Percentiles rank a stretch among this genome's conserved stretches.
Conservation (phyloP, 2,888 invertebrate species). For the Xiphydria camelus region DNA sequence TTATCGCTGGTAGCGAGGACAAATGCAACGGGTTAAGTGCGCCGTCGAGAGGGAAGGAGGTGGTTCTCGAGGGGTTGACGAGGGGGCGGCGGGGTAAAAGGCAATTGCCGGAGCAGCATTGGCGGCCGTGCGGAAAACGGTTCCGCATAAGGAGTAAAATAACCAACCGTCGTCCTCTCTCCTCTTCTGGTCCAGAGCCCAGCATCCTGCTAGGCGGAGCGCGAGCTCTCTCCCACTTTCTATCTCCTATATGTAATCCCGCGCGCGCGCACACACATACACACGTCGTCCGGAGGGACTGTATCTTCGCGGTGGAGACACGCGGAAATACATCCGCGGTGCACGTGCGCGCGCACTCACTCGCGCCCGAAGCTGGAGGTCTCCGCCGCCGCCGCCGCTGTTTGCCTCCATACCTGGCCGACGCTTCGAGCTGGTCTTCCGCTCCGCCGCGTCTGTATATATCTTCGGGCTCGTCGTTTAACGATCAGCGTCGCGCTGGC, state of each 20-base stretch:
- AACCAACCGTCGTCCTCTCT: conserved; percentile 39
- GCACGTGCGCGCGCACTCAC: too few relatives aligned
- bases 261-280: conserved; percentile 10
- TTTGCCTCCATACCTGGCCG: too few relatives aligned
- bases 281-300: too few relatives aligned
- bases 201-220: conserved; percentile 28
- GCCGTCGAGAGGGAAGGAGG: background rate
- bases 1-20: too few relatives aligned
- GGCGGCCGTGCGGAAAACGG: too few relatives aligned
- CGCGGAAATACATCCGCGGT: too few relatives aligned
- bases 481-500: conserved; percentile 20
- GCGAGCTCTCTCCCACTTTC: conserved; percentile 14
- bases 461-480: conserved; percentile 12
- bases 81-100: conserved; percentile 12
- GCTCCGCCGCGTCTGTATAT: conserved; percentile 27
- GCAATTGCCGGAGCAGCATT: conserved; percentile 28
- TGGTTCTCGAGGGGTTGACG: conserved; percentile 11
- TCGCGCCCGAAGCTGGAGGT: too few relatives aligned
- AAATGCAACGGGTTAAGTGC: too few relatives aligned
- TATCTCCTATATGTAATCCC: conserved; percentile 1
- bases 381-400: too few relatives aligned
- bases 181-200: conserved; percentile 18
- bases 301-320: too few relatives aligned
- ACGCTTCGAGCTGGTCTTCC: conserved; percentile 11
- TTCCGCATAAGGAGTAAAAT: conserved; percentile 34